Evolutionary conservation across 2,113 vertebrate genomes (phyloP).

Genomic region (Leucopsar rothschildi): DNA sequence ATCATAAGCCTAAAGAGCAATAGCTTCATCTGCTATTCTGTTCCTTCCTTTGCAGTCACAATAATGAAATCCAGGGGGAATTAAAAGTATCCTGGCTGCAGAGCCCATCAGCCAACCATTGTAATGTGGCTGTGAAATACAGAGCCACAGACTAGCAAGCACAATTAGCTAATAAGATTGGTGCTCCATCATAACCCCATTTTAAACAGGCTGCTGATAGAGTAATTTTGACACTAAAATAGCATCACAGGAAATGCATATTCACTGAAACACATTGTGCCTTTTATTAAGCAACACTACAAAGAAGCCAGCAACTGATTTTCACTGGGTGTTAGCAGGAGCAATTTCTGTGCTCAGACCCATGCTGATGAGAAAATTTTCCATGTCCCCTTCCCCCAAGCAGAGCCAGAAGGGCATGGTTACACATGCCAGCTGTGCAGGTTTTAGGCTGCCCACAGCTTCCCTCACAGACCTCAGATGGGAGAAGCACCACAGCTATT

Average conservation of each 20-base stretch:
- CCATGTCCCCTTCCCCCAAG: background rate
- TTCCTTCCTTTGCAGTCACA: constrained; percentile 22
- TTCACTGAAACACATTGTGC: background rate
- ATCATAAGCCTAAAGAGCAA: background rate
- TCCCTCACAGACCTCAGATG: background rate
- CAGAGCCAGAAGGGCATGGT: background rate
- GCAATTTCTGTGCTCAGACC: background rate
- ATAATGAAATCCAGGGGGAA: constrained; percentile 39
- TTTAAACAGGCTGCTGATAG: background rate
- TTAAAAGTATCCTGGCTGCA: constrained; percentile 19
- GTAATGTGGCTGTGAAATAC: constrained; percentile 16
- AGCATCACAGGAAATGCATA: background rate
- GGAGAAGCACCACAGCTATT: rapidly evolving
- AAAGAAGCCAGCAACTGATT: background rate
- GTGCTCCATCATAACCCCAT: background rate
- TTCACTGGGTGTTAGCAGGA: background rate
- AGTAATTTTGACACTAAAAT: background rate
- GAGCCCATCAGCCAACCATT: background rate
- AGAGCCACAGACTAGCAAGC: constrained; percentile 11
- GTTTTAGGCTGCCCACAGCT: background rate
- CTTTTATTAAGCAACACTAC: background rate
- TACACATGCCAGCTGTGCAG: background rate
- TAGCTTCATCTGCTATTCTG: constrained; percentile 19
- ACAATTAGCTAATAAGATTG: background rate
- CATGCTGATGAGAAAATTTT: background rate